Conservation (phyloP, 2,888 invertebrate species). For the Tubulanus polymorphus region DNA sequence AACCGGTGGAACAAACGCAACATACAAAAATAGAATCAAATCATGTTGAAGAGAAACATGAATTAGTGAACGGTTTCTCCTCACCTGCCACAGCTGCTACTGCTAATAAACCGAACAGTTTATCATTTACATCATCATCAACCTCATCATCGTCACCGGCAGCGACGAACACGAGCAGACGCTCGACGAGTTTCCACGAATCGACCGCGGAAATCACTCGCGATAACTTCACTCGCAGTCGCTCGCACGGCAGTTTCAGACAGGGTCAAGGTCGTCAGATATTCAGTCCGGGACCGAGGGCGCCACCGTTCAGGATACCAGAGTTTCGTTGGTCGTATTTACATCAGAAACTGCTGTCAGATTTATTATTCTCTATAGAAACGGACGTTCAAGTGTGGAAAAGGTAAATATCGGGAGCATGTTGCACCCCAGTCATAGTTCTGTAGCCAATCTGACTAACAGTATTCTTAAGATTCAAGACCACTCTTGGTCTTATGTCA, state of each 20-base stretch:
- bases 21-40: background rate
- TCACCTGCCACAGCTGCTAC: background rate
- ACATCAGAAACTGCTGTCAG: constrained; percentile 91
- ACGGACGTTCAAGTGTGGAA: constrained; percentile 92
- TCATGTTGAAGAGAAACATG: background rate
- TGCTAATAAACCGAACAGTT: background rate
- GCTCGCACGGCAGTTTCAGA: no score
- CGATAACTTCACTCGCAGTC: no score
- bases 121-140: no score
- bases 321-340: constrained; percentile 99
- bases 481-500: no score
- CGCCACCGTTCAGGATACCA: constrained; percentile 85
- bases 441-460: background rate
- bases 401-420: constrained; percentile 55
- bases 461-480: no score
- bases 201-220: no score
- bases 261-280: no score
- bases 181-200: no score
- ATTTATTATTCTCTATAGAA: constrained; percentile 93
- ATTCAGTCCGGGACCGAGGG: constrained; percentile 50
- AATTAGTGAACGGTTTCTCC: background rate
- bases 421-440: background rate
- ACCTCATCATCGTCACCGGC: no score
- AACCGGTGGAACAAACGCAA: background rate
- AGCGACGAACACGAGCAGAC: no score